Base-by-base conservation (phyloP, 1,140 invertebrate species). In the Papilio aristodemus region DNA sequence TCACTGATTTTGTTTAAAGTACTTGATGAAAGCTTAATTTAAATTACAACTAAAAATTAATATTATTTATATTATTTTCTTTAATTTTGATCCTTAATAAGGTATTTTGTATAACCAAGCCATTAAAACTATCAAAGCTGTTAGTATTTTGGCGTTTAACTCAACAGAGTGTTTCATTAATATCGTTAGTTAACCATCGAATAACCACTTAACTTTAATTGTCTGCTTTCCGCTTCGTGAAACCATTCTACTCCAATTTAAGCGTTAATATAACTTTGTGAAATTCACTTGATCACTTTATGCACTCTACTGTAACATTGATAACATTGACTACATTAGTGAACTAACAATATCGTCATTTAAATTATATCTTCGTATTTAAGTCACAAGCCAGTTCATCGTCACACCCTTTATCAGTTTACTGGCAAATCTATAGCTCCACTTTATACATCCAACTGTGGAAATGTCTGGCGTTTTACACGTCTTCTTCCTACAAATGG, bases 171-270 rank as follows among this genome's bases (percentile, higher is more conserved):
- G 17, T 54, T 22, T 10, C 5, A 9, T 54, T 54, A 54, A 54
- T 22, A 54, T 54, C 4, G 46, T 54, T 54, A 54, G 46, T 54
- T 54, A 54, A 54, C 46, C 19, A 10, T 3, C 9, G 46, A 54
- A 54, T 54, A 9, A 54, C 46, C 46, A 54, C 9, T 54, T 54
- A 54, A 54, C 46, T 54, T 54, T 54, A 54, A 54, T 54, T 54
- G 46, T 54, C 46, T 54, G 46, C 46, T 25, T 19, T 54, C 2
- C 19, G 46, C 46, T 54, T 11, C 43, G 43, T 22, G 22, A 46
- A 46, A 17, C 17, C 11, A 54, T 54, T 54, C 46, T 11, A 25
- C 46, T 25, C 46, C 46, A 54, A 54, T 54, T 54, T 54, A 54
- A 54, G 9, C 46, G 46, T 54, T 25, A 25, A 54, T 19, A 50